Evolutionary conservation across 2,113 vertebrate genomes (phyloP).

Genomic region (Rhea pennata): DNA sequence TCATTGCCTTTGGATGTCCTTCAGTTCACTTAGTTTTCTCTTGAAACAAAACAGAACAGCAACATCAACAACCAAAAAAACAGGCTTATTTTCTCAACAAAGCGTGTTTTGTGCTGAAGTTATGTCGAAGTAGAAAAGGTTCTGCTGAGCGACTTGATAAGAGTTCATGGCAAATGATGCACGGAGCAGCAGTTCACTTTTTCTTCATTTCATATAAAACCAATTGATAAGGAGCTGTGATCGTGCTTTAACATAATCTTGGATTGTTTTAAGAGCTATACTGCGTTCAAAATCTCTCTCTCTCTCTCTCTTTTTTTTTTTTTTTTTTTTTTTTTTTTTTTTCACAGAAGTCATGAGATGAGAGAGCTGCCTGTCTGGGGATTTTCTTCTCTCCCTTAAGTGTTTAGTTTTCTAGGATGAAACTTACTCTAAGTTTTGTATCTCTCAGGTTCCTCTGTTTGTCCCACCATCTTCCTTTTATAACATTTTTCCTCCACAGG

Average conservation of each 20-base stretch:
- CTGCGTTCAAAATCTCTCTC: background rate
- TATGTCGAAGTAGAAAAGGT: background rate
- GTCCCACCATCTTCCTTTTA: background rate
- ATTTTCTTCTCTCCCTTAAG: background rate
- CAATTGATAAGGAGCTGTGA: background rate
- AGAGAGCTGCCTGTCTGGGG: background rate
- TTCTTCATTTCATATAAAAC: background rate
- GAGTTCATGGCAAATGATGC: background rate
- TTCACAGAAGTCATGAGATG: background rate
- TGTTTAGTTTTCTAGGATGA: background rate
- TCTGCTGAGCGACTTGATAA: background rate
- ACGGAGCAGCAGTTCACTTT: background rate
- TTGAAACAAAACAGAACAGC: background rate
- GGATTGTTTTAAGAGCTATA: background rate
- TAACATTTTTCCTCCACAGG: background rate
- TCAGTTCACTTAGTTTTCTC: background rate
- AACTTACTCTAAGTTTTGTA: background rate
- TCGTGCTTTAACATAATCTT: background rate
- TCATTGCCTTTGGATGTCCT: background rate
- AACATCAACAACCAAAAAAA: background rate
- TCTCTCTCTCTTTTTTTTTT: no score
- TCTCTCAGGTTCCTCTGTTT: background rate
- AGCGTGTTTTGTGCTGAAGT: background rate
- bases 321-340: background rate
- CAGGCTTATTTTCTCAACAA: background rate